Conservation (phyloP, 2,888 invertebrate species). For the Scaptomyza cyrtandrae region DNA sequence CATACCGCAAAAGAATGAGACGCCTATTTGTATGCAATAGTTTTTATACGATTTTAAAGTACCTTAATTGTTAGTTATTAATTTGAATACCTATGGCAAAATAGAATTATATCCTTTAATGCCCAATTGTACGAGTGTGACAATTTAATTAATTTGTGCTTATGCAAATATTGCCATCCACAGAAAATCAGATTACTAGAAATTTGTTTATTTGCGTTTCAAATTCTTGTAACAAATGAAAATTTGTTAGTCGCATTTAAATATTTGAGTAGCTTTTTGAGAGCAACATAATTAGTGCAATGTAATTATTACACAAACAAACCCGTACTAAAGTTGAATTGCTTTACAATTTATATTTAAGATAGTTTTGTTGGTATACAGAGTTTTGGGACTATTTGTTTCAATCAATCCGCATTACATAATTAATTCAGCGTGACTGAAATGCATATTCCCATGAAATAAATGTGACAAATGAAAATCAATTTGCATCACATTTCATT, state of each 20-base stretch:
- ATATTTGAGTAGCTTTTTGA: conserved; percentile 63
- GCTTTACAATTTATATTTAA: neutral
- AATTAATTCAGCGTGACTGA: conserved; percentile 23
- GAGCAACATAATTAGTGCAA: conserved; percentile 46
- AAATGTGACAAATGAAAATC: conserved; percentile 40
- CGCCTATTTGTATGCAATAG: conserved; percentile 33
- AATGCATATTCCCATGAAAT: conserved; percentile 11
- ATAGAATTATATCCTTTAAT: neutral
- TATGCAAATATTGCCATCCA: conserved; percentile 27
- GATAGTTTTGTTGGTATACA: too few species aligned
- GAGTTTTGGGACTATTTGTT: too few species aligned
- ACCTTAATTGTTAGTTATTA: neutral
- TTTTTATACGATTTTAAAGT: conserved; percentile 2
- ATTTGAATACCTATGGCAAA: neutral
- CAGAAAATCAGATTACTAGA: neutral
- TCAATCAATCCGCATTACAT: conserved; percentile 28
- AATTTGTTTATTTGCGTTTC: conserved; percentile 4
- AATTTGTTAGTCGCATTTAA: conserved; percentile 41
- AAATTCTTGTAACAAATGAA: conserved; percentile 6
- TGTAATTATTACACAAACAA: conserved; percentile 36
- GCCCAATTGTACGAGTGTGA: too few species aligned
- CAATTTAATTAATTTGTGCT: conserved; percentile 58
- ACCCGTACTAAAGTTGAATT: conserved; percentile 25
- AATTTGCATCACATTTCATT: conserved; percentile 30
- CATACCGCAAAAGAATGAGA: neutral